Evolutionary conservation across 2,888 invertebrate species (phyloP).

Genomic region (Diachrysia chrysitis): DNA sequence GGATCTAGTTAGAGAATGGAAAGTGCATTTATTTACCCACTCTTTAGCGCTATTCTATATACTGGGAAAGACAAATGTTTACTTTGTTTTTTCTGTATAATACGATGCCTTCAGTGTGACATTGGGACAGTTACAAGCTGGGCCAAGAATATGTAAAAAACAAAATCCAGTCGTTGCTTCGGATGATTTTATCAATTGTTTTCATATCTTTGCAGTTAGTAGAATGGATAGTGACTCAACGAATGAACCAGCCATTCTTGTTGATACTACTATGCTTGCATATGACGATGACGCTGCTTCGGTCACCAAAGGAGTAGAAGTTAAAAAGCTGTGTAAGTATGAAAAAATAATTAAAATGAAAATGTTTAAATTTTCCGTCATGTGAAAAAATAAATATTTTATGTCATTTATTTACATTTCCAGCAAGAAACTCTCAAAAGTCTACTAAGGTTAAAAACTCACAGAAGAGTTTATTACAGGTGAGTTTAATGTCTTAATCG

Average conservation of each 20-base stretch:
- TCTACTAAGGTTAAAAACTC: neutral
- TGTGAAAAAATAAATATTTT: too few species aligned
- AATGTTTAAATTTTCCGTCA: too few species aligned
- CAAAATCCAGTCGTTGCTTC: too few species aligned
- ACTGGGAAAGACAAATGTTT: too few species aligned
- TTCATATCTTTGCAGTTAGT: neutral
- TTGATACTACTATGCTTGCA: conserved; percentile 63
- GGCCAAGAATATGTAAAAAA: too few species aligned
- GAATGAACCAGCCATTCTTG: conserved; percentile 22
- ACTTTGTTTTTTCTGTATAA: too few species aligned
- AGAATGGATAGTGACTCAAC: neutral
- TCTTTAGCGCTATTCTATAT: too few species aligned
- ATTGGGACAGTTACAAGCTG: too few species aligned
- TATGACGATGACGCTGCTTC: conserved; percentile 65
- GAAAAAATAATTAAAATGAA: too few species aligned
- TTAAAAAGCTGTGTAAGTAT: conserved; percentile 56
- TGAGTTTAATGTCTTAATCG: conserved; percentile 5
- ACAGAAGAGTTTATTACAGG: neutral
- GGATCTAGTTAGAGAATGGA: too few species aligned
- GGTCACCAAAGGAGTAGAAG: conserved; percentile 40
- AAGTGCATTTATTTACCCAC: too few species aligned
- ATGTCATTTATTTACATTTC: conserved; percentile 12
- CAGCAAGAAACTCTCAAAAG: conserved; percentile 32
- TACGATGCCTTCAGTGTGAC: too few species aligned
- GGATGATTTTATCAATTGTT: neutral